Evolutionary conservation across 2,888 invertebrate genomes (phyloP).

Genomic region (Drosophila planitibia): DNA sequence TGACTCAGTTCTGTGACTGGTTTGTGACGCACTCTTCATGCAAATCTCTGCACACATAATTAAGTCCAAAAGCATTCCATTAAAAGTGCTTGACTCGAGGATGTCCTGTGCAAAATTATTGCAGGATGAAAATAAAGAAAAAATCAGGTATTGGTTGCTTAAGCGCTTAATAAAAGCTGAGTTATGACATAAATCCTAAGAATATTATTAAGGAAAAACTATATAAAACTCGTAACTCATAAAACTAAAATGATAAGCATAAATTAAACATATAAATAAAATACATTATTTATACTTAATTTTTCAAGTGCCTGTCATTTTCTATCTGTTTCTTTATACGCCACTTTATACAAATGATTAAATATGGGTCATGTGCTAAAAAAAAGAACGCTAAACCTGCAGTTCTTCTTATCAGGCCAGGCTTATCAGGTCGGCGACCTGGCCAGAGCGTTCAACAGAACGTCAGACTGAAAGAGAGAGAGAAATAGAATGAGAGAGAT

Average conservation of each 20-base stretch:
- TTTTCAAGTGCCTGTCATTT: not conserved
- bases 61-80: slow-evolving; percentile 17
- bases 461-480: not conserved
- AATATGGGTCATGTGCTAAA: slow-evolving; percentile 3
- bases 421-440: slow-evolving; percentile 40
- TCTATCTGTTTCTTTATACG: not conserved
- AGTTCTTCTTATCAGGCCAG: slow-evolving; percentile 34
- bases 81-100: not conserved
- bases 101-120: not conserved
- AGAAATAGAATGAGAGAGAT: not conserved
- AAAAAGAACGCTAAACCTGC: slow-evolving; percentile 17
- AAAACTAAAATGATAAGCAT: not conserved
- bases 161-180: not conserved
- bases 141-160: not conserved
- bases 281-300: not conserved
- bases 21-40: slow-evolving; percentile 39
- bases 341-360: too few relatives aligned
- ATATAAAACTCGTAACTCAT: not conserved
- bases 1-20: slow-evolving; percentile 40
- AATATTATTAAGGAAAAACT: not conserved
- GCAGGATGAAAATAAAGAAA: not conserved
- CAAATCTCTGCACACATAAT: slow-evolving; percentile 40
- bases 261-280: not conserved
- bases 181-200: not conserved
- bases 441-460: slow-evolving; percentile 27